Evolutionary conservation across 2,888 invertebrate genomes (phyloP).

Genomic region (Mesoligia furuncula): DNA sequence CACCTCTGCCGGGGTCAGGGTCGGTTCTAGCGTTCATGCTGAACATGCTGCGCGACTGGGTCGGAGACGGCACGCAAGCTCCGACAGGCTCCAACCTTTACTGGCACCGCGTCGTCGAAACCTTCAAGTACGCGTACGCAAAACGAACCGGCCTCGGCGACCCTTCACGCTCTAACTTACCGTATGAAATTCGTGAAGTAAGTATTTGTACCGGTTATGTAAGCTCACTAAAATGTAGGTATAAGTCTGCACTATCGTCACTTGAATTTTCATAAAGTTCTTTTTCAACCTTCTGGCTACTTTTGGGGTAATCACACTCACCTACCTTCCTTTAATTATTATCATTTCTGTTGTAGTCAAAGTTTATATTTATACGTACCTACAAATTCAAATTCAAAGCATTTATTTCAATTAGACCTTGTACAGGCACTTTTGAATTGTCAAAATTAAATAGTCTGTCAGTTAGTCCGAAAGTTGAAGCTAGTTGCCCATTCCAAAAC

Average conservation of each 20-base stretch:
- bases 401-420: too few relatives aligned
- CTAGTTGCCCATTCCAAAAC: too few relatives aligned
- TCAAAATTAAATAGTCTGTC: too few relatives aligned
- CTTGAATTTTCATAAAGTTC: not conserved
- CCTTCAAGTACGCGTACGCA: constrained; percentile 98
- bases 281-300: not conserved
- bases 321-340: not conserved
- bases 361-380: not conserved
- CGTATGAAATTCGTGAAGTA: constrained; percentile 77
- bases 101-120: constrained; percentile 96
- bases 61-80: constrained; percentile 81
- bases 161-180: constrained; percentile 78
- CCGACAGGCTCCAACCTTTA: constrained; percentile 80
- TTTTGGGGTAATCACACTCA: not conserved
- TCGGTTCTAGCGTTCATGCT: constrained; percentile 95
- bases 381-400: too few relatives aligned
- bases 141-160: constrained; percentile 96
- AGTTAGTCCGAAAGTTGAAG: too few relatives aligned
- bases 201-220: constrained; percentile 34
- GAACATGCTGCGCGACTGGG: constrained; percentile 93
- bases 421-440: too few relatives aligned
- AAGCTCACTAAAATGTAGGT: not conserved
- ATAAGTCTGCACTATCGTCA: not conserved
- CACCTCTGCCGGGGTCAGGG: constrained; percentile 96
- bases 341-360: not conserved